These are phyloP conservation scores for Lepidochrysops patricia DNA, from an alignment of 2,888 invertebrate genomes.

Conservation along the genomic window DNA sequence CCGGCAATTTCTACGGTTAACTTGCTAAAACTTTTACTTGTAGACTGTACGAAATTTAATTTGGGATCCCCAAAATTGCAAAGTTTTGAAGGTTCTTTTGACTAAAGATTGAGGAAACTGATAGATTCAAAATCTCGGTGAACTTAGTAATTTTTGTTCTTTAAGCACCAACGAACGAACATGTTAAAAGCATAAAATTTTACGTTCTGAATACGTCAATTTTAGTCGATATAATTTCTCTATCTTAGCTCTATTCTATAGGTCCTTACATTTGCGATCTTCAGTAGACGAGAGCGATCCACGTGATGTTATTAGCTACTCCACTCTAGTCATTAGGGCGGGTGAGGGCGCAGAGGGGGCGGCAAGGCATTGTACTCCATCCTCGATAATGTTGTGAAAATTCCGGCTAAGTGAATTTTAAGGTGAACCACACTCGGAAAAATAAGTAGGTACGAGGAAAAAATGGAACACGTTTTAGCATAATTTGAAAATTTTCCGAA, in stretches of 20 bases:
- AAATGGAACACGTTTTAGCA: not conserved
- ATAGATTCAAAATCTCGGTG: no score
- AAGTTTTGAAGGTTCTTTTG: not conserved
- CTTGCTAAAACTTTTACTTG: not conserved
- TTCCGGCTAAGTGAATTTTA: constrained; percentile 5
- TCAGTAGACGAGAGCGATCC: constrained; percentile 45
- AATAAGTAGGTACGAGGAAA: not conserved
- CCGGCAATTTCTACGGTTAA: not conserved
- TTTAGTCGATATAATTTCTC: no score
- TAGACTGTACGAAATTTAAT: not conserved
- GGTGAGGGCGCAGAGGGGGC: no score
- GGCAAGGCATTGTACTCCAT: constrained; percentile 1
- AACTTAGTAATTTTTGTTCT: no score
- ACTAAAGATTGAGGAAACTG: no score
- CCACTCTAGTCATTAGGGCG: constrained; percentile 20
- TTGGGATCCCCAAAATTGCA: not conserved
- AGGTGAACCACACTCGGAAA: not conserved
- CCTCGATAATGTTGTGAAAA: not conserved
- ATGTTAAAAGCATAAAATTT: no score
- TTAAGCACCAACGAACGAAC: no score
- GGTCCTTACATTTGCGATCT: not conserved
- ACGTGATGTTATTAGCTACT: constrained; percentile 49
- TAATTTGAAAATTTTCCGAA: not conserved
- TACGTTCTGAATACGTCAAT: no score
- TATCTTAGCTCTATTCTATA: not conserved